phyloP scores from a whole-genome alignment of 2,797 vertebrate genomes.

The Notoglanidium macrostoma region DNA sequence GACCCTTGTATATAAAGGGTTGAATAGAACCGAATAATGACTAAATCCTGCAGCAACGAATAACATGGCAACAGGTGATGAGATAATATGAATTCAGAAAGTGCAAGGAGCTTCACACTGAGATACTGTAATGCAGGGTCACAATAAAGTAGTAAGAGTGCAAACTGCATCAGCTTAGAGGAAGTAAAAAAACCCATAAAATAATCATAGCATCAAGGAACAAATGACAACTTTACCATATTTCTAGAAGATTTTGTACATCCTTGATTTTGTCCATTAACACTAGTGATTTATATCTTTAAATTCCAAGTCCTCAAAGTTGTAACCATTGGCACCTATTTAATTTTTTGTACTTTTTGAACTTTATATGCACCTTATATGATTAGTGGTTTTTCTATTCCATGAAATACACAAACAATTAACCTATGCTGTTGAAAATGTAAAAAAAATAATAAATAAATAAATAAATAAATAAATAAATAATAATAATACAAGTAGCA shows the following conservation, averaged over 20 bases:
- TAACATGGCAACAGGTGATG: neutral
- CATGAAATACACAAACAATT: neutral
- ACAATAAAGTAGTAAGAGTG: neutral
- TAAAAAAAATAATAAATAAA: too few relatives aligned
- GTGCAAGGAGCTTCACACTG: neutral
- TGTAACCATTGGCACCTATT: neutral
- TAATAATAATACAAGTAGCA: too few relatives aligned
- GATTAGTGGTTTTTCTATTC: neutral
- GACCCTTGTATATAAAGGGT: neutral
- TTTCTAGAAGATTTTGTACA: neutral
- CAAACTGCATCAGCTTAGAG: neutral
- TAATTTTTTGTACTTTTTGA: neutral
- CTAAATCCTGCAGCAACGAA: neutral
- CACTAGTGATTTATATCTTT: neutral
- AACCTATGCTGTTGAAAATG: neutral
- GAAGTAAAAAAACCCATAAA: neutral
- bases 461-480: too few relatives aligned
- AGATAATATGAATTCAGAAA: neutral
- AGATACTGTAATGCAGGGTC: neutral
- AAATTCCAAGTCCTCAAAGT: neutral
- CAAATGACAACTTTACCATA: neutral
- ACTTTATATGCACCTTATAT: neutral
- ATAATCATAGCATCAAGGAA: neutral
- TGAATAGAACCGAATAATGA: neutral
- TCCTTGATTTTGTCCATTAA: neutral